Base-by-base conservation (phyloP, 1,140 invertebrate species). In the Drosophila burlai region DNA sequence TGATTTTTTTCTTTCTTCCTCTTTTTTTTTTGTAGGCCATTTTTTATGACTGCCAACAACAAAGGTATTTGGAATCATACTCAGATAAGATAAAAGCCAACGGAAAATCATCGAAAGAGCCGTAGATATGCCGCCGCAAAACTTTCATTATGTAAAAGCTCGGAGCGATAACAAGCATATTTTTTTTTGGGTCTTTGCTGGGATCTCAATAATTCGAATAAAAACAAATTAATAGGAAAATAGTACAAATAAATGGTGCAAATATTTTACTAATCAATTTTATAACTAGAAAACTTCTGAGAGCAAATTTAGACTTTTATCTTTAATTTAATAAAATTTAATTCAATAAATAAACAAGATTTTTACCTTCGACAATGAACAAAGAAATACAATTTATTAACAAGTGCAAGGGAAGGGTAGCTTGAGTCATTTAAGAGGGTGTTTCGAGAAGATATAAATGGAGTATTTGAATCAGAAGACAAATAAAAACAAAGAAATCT, bases 1-100 rank as follows among this genome's bases (percentile, higher is more conserved):
- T 31, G 38, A 52, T 40, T 65, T 34, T 8, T 50, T 42, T 34
- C 18, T n/a, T 10, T 10, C 10, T 31, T 31, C 1, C 3, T 26
- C 26, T 26, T 26, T 1, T 31, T 40, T 55, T 40, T 21, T 38
- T 16, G 42, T 58, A 59, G 31, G 54, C 29, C n/a, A 11, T 13
- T 11, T 34, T 15, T 50, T 60, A 50, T 60, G 34, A 13, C 36
- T 34, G 47, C 55, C 57, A 61, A 73, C 68, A 76, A 68, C 69
- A 65, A 42, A 76, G 52, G 59, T 60, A 57, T 40, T 64, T 36
- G 18, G 18, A 62, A 52, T 50, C 50, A 55, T 62, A 63, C 60
- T 65, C 26, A 61, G 84, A 83, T 83, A 83, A 86, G 83, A 86
- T 89, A 86, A 89, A 67, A 54, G 50, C 49, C 46, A 62, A 77